Percentiles rank a stretch among this genome's conserved stretches.
phyloP scores from a whole-genome alignment of 1,140 invertebrate genomes.

The Portunus trituberculatus region DNA sequence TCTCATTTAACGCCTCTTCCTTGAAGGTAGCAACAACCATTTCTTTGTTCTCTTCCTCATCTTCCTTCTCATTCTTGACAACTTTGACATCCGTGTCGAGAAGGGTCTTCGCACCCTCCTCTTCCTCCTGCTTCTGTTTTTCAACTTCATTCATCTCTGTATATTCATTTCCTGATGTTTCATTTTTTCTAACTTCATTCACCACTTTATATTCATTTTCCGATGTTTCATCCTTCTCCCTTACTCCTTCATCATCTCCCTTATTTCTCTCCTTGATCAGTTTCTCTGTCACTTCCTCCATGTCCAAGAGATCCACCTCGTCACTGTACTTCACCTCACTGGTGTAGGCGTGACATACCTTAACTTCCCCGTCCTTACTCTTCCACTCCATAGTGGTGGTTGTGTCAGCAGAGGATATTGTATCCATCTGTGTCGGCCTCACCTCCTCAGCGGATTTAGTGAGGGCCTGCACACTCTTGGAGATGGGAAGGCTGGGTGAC shows the following conservation, averaged over 20 bases:
- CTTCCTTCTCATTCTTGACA: not conserved
- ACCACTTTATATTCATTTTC: not conserved
- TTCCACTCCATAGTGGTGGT: not conserved
- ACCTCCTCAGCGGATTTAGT: conserved; percentile 54
- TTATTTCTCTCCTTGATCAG: too few relatives aligned
- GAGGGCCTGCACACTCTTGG: conserved; percentile 64
- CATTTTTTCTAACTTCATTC: not conserved
- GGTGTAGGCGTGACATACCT: not conserved
- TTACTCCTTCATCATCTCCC: not conserved
- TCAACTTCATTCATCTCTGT: not conserved
- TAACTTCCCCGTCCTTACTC: not conserved
- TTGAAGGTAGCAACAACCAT: too few relatives aligned
- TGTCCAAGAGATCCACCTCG: not conserved
- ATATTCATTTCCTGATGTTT: not conserved
- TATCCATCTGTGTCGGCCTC: not conserved
- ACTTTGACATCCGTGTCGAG: not conserved
- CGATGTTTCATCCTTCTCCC: not conserved
- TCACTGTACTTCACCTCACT: conserved; percentile 23
- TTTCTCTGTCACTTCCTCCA: not conserved
- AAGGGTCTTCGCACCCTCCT: not conserved
- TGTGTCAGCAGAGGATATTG: not conserved
- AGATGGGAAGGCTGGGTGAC: conserved; percentile 60
- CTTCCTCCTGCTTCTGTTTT: not conserved
- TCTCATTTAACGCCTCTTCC: not conserved
- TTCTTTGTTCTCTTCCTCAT: too few relatives aligned